Conservation (phyloP, 2,113 vertebrate species). For the Poeciliopsis retropinna region DNA sequence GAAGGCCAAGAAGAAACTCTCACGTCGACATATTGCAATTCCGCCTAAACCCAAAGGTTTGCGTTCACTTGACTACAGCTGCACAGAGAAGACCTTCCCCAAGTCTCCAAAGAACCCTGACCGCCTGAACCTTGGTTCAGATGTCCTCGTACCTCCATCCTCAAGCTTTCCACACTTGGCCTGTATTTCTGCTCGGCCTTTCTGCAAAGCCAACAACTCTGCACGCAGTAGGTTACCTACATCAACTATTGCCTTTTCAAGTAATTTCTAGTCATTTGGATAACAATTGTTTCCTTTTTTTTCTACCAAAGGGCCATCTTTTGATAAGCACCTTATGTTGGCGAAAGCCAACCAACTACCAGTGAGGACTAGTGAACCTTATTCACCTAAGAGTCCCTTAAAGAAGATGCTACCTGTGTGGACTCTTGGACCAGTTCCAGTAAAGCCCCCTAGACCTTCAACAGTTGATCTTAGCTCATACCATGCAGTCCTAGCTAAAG, state of each 20-base stretch:
- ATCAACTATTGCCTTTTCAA: neutral
- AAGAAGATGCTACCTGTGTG: slow-evolving; percentile 78
- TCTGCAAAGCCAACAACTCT: slow-evolving; percentile 52
- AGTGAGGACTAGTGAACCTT: slow-evolving; percentile 16
- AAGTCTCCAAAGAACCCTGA: slow-evolving; percentile 26
- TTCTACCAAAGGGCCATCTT: slow-evolving; percentile 27
- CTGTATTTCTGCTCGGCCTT: slow-evolving; percentile 70
- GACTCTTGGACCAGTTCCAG: slow-evolving; percentile 77
- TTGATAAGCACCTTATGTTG: slow-evolving; percentile 25
- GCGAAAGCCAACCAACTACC: slow-evolving; percentile 5
- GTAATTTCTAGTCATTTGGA: neutral
- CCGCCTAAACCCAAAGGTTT: slow-evolving; percentile 58
- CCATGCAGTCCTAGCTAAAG: neutral
- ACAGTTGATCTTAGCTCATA: slow-evolving; percentile 76
- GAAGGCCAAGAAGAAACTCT: slow-evolving; percentile 75
- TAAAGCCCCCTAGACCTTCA: slow-evolving; percentile 84
- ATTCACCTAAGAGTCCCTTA: slow-evolving; percentile 31
- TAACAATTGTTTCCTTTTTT: neutral
- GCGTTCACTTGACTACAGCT: slow-evolving; percentile 29
- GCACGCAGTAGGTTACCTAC: slow-evolving; percentile 31
- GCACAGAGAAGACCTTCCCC: slow-evolving; percentile 12
- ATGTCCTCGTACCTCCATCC: neutral
- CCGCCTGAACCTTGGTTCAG: neutral
- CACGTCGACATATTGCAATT: slow-evolving; percentile 55
- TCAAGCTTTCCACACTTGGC: slow-evolving; percentile 55